phyloP scores from a whole-genome alignment of 1,140 invertebrate genomes.

The Drosophila pruinosa region DNA sequence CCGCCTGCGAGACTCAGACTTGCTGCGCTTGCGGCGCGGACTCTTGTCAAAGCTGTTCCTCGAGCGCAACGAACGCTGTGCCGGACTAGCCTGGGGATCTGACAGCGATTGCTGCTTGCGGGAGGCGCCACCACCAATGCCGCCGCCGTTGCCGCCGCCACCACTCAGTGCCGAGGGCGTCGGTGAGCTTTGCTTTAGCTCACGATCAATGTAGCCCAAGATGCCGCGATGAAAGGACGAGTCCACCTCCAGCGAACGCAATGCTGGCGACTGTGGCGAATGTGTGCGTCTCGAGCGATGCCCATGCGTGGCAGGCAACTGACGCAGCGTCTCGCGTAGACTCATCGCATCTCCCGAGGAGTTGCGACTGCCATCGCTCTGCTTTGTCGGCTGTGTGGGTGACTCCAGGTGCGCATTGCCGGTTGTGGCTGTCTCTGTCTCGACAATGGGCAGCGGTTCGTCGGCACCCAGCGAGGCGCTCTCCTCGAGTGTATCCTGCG shows the following conservation, averaged over 20 bases:
- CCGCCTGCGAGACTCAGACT: slow-evolving; percentile 77
- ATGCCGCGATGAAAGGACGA: slow-evolving; percentile 79
- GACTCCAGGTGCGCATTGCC: slow-evolving; percentile 29
- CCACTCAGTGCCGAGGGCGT: slow-evolving; percentile 63
- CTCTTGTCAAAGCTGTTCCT: slow-evolving; percentile 81
- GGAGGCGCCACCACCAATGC: slow-evolving; percentile 38
- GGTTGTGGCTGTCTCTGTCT: neutral
- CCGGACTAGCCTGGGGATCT: slow-evolving; percentile 82
- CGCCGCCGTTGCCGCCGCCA: neutral
- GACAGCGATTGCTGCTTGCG: slow-evolving; percentile 79
- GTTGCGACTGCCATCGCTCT: slow-evolving; percentile 75
- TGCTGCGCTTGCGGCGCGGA: slow-evolving; percentile 82
- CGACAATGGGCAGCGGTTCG: slow-evolving; percentile 7
- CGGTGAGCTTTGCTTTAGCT: slow-evolving; percentile 75
- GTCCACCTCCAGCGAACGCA: slow-evolving; percentile 54
- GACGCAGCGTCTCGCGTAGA: slow-evolving; percentile 72
- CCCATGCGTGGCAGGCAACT: slow-evolving; percentile 70
- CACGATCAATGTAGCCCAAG: slow-evolving; percentile 78
- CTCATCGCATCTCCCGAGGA: slow-evolving; percentile 79
- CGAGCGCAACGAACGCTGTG: slow-evolving; percentile 77
- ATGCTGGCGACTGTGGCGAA: slow-evolving; percentile 63
- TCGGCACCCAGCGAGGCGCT: slow-evolving; percentile 50
- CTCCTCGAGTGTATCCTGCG: slow-evolving; percentile 46
- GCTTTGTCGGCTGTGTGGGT: slow-evolving; percentile 57
- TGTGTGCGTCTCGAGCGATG: slow-evolving; percentile 62